Percentiles rank a stretch among this genome's conserved stretches.
phyloP scores from a whole-genome alignment of 1,140 invertebrate genomes.

The Apocrypta bakeri region DNA sequence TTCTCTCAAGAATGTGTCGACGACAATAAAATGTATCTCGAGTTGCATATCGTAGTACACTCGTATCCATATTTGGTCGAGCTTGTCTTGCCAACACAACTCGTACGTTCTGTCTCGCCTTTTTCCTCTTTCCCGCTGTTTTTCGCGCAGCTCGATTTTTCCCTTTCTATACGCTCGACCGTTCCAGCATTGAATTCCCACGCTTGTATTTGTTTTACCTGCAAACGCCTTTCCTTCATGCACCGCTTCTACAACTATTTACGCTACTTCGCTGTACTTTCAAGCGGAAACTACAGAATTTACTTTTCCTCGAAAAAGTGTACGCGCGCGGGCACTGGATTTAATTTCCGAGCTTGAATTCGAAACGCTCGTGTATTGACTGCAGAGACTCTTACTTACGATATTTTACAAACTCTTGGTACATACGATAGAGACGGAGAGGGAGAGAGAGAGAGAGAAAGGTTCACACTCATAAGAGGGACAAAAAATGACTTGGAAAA shows the following conservation, averaged over 20 bases:
- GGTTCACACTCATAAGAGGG: too few species aligned
- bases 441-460: too few species aligned
- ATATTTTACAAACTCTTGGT: neutral
- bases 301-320: slow-evolving; percentile 7
- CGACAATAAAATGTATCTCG: neutral
- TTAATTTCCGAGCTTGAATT: slow-evolving; percentile 22
- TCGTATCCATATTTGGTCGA: neutral
- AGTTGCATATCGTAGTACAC: neutral
- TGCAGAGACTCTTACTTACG: neutral
- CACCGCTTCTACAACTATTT: neutral
- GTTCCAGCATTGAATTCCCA: neutral
- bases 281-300: neutral
- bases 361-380: neutral
- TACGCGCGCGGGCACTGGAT: neutral
- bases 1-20: neutral
- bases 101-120: neutral
- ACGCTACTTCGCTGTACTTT: slow-evolving; percentile 5
- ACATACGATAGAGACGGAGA: too few species aligned
- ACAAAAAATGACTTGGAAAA: slow-evolving; percentile 9
- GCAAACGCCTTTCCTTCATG: slow-evolving; percentile 19
- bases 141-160: neutral
- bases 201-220: slow-evolving; percentile 7
- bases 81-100: neutral
- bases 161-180: neutral
- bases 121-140: neutral